Evolutionary conservation across 1,140 invertebrate species (phyloP).

Genomic region (Linepithema humile): DNA sequence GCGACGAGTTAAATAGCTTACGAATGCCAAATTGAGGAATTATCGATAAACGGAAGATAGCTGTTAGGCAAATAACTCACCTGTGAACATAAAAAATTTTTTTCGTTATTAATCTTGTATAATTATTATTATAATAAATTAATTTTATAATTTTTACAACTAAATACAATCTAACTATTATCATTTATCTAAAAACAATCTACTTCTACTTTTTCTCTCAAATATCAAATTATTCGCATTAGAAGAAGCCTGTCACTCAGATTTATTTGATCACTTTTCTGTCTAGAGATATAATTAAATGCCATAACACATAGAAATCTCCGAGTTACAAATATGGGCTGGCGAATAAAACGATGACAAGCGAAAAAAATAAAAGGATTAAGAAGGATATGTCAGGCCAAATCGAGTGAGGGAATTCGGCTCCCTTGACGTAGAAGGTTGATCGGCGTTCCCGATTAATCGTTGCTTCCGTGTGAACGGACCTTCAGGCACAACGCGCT

Average conservation of each 20-base stretch:
- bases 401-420: slow-evolving; percentile 31
- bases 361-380: slow-evolving; percentile 9
- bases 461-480: slow-evolving; percentile 58
- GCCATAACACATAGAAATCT: not conserved
- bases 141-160: no score
- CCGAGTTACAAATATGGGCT: not conserved
- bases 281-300: slow-evolving; percentile 8
- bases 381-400: not conserved
- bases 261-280: not conserved
- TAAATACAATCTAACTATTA: no score
- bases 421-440: slow-evolving; percentile 1
- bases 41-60: not conserved
- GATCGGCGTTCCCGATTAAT: slow-evolving; percentile 65
- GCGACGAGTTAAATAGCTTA: slow-evolving; percentile 11
- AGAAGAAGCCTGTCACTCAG: no score
- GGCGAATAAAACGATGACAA: not conserved
- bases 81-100: slow-evolving; percentile 39
- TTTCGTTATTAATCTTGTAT: not conserved
- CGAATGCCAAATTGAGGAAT: not conserved
- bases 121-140: not conserved
- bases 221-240: not conserved
- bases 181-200: no score
- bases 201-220: not conserved
- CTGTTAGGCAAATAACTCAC: slow-evolving; percentile 21
- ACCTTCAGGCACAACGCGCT: slow-evolving; percentile 63